Base-by-base conservation (phyloP, 2,888 invertebrate species). In the Allophyes oxyacanthae region DNA sequence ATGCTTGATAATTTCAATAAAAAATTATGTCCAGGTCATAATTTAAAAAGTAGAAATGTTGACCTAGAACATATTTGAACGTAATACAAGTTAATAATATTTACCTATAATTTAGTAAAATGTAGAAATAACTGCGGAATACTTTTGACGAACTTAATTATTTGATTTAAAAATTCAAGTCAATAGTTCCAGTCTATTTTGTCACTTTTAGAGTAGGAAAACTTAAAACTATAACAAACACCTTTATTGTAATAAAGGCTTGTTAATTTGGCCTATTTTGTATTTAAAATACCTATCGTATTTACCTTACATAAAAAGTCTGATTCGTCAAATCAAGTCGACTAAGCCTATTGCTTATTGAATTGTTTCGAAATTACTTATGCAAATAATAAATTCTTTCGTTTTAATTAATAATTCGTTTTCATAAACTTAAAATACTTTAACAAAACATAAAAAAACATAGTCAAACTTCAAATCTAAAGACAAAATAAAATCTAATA, bases 331-430 rank as follows among this genome's bases (percentile, higher is more conserved):
- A 10, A 37, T 46, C 30, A 46, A 64, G 33, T 28, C 54, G 51
- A 48, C 1, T 28, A 42, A 36, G 8, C 52, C 11, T 28, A 30
- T 33, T 62, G 7, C 38, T 13, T 28, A 44, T 13, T 55, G 55
- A 70, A 64, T 36, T 70, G 38, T 25, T 69, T 43, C 26, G 36
- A 53, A 53, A 28, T 62, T 68, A 64, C 53, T 53, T 58, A 58
- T 6, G 37, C n/a, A 56, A 63, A 54, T 53, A 53, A 71, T 62
- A 53, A 67, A 61, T 41, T 53, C 37, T 46, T 42, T 41, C 46
- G 55, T 37, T 45, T 58, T 33, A 57, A 71, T 51, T 34, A 60
- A 28, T 52, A 73, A 62, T 68, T 72, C 57, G 59, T 68, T 26
- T 28, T 50, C 37, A 69, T 68, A 68, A 61, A 64, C 41, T 54